Evolutionary conservation across 2,797 vertebrate species (phyloP), one percentile per base, ranked within the genome.

Genomic region (Takifugu rubripes): DNA sequence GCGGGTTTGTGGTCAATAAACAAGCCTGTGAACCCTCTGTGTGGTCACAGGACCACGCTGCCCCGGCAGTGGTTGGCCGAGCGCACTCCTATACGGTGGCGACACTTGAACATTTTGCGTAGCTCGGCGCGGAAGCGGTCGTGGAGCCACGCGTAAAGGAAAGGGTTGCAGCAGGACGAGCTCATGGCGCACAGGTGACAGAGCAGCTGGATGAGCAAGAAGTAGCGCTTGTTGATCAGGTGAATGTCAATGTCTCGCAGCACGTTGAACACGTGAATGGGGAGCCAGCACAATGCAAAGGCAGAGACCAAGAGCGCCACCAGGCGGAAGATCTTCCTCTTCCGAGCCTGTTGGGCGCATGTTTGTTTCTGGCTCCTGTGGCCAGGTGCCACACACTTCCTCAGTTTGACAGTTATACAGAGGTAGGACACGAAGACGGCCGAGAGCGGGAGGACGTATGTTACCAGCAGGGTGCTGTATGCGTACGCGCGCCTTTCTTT

Each of bases 141-240:
- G 0, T 94, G 93, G 0, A 94, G 87, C 93, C 93, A 94, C 0
- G 93, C 93, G 0, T 94, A 94, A 42, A 91, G 93, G 72, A 97
- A 84, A 4, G 94, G 94, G 73, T 95, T 95, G 73, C 93, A 92
- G 50, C 93, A 95, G 0, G 92, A 94, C 0, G 94, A 94, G 76
- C 89, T 89, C 93, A 94, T 94, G 67, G 94, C 94, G 49, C 92
- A 86, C 61, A 94, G 89, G 80, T 94, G 93, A 66, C 93, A 94
- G 53, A 94, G 86, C 69, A 94, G 84, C 64, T 94, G 93, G 60
- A 94, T 91, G 42, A 94, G 89, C 42, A 94, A 68, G 64, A 94
- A 94, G 72, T 91, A 93, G 42, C 84, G 90, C 81, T 94, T 94
- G 87, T 93, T 84, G 54, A 94, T 93, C 26, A 94, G 91, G 57